These are phyloP conservation scores for Sebastiscus tertius DNA, from an alignment of 2,797 vertebrate genomes.

Conservation along the genomic window DNA sequence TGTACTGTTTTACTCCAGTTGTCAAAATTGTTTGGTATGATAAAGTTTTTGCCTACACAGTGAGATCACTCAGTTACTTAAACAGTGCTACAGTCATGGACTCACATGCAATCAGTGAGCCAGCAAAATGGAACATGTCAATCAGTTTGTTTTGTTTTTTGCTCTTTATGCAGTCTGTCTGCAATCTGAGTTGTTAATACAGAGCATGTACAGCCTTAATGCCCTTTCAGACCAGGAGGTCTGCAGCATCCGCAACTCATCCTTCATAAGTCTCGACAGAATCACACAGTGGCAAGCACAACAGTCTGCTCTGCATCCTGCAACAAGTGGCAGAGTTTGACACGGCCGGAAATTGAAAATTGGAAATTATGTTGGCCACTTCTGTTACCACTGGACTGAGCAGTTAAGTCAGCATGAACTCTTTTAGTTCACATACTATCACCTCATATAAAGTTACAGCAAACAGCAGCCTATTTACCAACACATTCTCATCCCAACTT, in stretches of 20 bases:
- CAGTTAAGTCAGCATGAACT: not conserved
- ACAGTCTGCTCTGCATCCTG: not conserved
- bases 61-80: conserved; percentile 7
- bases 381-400: not conserved
- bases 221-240: not conserved
- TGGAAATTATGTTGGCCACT: not conserved
- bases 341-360: not conserved
- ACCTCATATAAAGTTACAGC: not conserved
- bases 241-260: not conserved
- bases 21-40: not conserved
- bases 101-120: not conserved
- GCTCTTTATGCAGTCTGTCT: not conserved
- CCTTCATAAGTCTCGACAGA: not conserved
- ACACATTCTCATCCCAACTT: no score
- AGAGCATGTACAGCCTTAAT: not conserved
- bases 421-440: not conserved
- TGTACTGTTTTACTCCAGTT: not conserved
- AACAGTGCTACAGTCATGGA: not conserved
- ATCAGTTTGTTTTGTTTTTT: not conserved
- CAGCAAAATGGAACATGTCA: not conserved
- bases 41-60: not conserved
- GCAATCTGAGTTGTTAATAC: not conserved
- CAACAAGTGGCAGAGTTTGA: not conserved
- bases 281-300: not conserved
- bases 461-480: not conserved